Percentiles rank a stretch among this genome's conserved stretches.
These are phyloP conservation scores for Zeus faber DNA, from an alignment of 2,113 vertebrate species.

Conservation along the genomic window DNA sequence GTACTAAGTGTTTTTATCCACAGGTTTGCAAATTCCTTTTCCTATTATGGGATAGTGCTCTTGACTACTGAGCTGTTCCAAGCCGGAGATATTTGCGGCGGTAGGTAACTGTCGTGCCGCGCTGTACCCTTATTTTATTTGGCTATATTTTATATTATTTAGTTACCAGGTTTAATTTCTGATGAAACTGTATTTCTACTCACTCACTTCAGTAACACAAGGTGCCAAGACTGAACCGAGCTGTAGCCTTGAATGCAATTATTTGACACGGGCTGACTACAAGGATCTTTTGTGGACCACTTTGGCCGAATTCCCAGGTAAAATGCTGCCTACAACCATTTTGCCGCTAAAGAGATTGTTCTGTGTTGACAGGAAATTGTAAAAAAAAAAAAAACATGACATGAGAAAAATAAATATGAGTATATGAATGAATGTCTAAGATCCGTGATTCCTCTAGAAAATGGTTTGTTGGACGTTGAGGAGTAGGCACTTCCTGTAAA, in stretches of 20 bases:
- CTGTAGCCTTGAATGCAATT: conserved; percentile 87
- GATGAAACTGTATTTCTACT: neutral
- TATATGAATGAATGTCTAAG: too few relatives aligned
- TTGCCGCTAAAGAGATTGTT: too few relatives aligned
- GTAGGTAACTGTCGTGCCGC: conserved; percentile 69
- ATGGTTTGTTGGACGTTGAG: too few relatives aligned
- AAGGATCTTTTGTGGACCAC: conserved; percentile 92
- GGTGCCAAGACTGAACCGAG: conserved; percentile 76
- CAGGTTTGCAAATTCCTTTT: conserved; percentile 91
- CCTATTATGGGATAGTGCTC: conserved; percentile 89
- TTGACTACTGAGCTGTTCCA: conserved; percentile 92
- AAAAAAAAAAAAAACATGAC: too few relatives aligned
- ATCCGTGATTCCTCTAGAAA: too few relatives aligned
- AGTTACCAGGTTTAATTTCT: too few relatives aligned
- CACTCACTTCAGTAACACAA: conserved; percentile 69
- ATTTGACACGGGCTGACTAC: conserved; percentile 86
- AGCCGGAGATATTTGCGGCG: conserved; percentile 79
- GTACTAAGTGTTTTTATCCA: conserved; percentile 15
- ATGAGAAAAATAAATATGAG: too few relatives aligned
- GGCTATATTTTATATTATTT: neutral
- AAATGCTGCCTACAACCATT: too few relatives aligned
- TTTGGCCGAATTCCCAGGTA: conserved; percentile 92
- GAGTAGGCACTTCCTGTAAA: too few relatives aligned
- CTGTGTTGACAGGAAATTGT: too few relatives aligned
- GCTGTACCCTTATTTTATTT: neutral